These are phyloP conservation scores for Calameuta pallipes DNA, from an alignment of 2,888 invertebrate species.

Conservation along the genomic window DNA sequence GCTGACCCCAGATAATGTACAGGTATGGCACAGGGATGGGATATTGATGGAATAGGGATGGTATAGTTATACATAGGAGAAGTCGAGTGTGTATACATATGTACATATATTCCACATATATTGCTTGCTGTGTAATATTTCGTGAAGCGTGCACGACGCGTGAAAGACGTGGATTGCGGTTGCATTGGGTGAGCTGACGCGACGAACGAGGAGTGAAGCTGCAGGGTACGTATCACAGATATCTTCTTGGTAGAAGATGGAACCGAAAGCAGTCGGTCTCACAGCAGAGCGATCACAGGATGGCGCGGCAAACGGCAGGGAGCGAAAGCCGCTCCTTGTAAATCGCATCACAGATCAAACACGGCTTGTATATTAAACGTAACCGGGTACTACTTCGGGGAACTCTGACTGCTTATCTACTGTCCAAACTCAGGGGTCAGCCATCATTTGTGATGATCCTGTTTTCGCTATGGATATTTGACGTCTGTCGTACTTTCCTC, in stretches of 20 bases:
- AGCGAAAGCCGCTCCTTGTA: conserved; percentile 48
- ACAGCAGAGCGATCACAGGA: conserved; percentile 66
- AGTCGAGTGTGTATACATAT: neutral
- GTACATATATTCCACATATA: neutral
- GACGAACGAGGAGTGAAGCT: conserved; percentile 16
- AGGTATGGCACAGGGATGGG: no score
- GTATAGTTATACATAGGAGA: no score
- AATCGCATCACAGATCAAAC: conserved; percentile 66
- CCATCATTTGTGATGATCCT: neutral
- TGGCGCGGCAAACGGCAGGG: conserved; percentile 40
- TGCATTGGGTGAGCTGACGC: conserved; percentile 35
- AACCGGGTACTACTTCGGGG: conserved; percentile 34
- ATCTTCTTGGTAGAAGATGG: conserved; percentile 31
- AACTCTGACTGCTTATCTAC: conserved; percentile 41
- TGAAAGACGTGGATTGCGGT: conserved; percentile 49
- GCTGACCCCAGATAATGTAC: no score
- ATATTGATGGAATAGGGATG: no score
- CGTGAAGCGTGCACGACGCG: conserved; percentile 49
- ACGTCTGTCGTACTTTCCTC: neutral
- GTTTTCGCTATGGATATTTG: neutral
- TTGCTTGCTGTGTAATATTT: conserved; percentile 43
- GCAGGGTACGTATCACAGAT: conserved; percentile 33
- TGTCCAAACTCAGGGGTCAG: conserved; percentile 28
- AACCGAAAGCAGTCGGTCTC: conserved; percentile 52
- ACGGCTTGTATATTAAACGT: conserved; percentile 63